Base-by-base conservation (phyloP, 1,140 invertebrate species). In the Orius insidiosus region DNA sequence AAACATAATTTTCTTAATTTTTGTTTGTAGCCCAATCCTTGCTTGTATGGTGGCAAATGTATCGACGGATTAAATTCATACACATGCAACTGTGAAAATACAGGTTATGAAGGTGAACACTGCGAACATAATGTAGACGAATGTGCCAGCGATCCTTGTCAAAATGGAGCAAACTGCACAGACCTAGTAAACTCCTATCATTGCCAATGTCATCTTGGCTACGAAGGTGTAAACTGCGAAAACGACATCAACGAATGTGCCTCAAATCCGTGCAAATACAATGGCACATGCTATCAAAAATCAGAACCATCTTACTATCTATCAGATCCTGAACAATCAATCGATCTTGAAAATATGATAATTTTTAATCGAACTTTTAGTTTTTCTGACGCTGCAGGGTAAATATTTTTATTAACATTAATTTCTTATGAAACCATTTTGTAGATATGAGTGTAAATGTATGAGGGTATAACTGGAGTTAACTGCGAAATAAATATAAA, bases 91-190 rank as follows among this genome's bases (percentile, higher is more conserved):
- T 94, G 89, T 62, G 65, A 63, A 5, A 74, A 81, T 58, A 89
- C 86, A 0, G 92, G 92, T 7, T 96, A 84, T 64, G 66, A 73
- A 47, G 57, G 57, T 57, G 40, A 24, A 8, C 70, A 77, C 53
- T 97, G 90, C 64, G 77, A 88, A 50, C 66, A 68, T n/a, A 88
- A 94, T 61, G 86, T 94, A 52, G 79, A 94, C 64, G 90, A 95
- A 57, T 94, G 90, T 60, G 62, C 68, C 2, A 68, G 75, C 6
- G 66, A 71, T 58, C 80, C 80, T 0, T 90, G 85, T 58, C 56
- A 66, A 32, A 80, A 89, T 64, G 81, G 76, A 2, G 83, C 75
- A 13, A 64, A 66, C 32, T 90, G 86, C 58, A 51, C 75, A 30
- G 87, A 90, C 61, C 65, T 70, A 34, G 66, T 87, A 10, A 85